Evolutionary conservation across 2,797 vertebrate genomes (phyloP).

Genomic region (Myiothlypis chrysogaster): DNA sequence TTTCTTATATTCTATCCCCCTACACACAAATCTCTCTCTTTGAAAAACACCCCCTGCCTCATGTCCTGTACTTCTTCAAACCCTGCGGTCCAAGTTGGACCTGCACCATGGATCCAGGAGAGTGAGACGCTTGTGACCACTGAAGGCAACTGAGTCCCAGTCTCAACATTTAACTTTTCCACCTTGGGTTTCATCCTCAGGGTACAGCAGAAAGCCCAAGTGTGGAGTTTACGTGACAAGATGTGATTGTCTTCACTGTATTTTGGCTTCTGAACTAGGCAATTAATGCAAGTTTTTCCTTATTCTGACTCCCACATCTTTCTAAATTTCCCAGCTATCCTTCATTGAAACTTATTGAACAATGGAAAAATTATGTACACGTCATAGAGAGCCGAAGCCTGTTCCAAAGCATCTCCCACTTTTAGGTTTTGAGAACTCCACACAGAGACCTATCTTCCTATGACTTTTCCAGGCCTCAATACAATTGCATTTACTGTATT

Average conservation of each 20-base stretch:
- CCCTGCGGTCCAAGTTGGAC: rapidly evolving
- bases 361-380: neutral
- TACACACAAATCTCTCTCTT: neutral
- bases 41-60: too few species aligned
- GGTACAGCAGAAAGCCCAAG: neutral
- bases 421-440: neutral
- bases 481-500: neutral
- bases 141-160: rapidly evolving
- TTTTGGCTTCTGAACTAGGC: neutral
- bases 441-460: neutral
- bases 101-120: too few species aligned
- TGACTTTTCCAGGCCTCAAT: neutral
- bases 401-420: neutral
- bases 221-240: neutral
- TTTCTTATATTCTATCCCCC: too few species aligned
- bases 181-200: neutral
- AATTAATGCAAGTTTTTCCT: neutral
- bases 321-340: neutral
- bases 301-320: neutral
- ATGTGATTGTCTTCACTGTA: neutral
- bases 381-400: neutral
- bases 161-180: rapidly evolving
- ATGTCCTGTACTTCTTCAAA: neutral
- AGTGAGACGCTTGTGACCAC: neutral
- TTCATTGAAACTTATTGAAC: neutral